Evolutionary conservation across 2,113 vertebrate genomes (phyloP).

Genomic region (Astur gentilis): DNA sequence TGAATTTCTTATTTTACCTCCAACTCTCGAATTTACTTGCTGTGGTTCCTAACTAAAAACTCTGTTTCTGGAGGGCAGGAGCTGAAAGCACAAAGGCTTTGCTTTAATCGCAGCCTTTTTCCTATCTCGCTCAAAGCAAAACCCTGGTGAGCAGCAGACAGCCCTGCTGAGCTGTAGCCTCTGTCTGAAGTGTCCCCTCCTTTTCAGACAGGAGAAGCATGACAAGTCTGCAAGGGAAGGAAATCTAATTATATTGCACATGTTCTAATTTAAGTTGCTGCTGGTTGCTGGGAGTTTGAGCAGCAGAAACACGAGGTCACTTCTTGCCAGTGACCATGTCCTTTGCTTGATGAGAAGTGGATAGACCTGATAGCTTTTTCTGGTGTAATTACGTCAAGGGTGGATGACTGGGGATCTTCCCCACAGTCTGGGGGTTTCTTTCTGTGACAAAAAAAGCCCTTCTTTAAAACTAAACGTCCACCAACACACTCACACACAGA

Average conservation of each 20-base stretch:
- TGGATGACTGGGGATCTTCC: neutral
- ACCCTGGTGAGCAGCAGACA: neutral
- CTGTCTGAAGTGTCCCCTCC: conserved; percentile 31
- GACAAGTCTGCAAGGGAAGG: neutral
- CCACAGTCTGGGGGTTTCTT: neutral
- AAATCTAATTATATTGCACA: conserved; percentile 52
- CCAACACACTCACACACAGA: neutral
- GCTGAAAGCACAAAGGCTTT: conserved; percentile 5
- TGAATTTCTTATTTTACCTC: neutral
- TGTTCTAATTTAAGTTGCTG: conserved; percentile 50
- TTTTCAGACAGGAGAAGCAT: conserved; percentile 28
- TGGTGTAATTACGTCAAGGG: neutral
- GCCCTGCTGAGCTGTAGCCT: conserved; percentile 4
- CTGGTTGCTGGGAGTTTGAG: neutral
- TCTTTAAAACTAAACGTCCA: neutral
- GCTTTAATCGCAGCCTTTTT: conserved; percentile 27
- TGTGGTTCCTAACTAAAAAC: neutral
- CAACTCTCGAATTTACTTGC: neutral
- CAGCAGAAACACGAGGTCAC: neutral
- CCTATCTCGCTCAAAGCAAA: neutral
- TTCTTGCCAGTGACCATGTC: neutral
- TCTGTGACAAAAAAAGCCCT: neutral
- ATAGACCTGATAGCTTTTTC: neutral
- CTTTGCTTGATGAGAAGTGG: neutral
- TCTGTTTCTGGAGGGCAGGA: conserved; percentile 17